Evolutionary conservation across 2,113 vertebrate genomes (phyloP).

Genomic region (Indri indri): DNA sequence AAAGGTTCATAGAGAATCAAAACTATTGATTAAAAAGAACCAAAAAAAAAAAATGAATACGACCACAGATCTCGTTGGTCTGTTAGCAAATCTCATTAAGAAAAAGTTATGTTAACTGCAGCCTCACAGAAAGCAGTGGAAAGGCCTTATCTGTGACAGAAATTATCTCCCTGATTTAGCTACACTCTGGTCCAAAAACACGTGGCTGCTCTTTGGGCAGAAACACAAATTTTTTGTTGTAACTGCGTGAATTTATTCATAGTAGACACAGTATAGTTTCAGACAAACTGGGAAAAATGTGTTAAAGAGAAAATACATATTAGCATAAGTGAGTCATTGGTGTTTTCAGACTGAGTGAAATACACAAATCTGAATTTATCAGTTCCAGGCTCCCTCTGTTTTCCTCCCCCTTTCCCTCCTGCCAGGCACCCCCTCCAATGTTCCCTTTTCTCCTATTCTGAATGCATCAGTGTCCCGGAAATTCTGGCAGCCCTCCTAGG

Average conservation of each 20-base stretch:
- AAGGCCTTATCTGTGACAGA: neutral
- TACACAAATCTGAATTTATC: constrained; percentile 38
- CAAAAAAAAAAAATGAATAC: neutral
- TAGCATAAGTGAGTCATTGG: constrained; percentile 53
- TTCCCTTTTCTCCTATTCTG: constrained; percentile 73
- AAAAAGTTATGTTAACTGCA: neutral
- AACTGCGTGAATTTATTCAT: constrained; percentile 54
- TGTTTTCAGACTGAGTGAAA: constrained; percentile 57
- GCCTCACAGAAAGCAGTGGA: neutral
- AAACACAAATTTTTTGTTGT: constrained; percentile 56
- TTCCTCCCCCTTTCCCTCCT: neutral
- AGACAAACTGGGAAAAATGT: constrained; percentile 50
- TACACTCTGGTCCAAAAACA: neutral
- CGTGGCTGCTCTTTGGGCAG: constrained; percentile 22
- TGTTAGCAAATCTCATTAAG: neutral
- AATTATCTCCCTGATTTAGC: neutral
- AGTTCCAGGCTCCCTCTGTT: neutral
- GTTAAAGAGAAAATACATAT: constrained; percentile 64
- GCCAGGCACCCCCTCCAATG: constrained; percentile 51
- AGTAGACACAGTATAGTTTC: constrained; percentile 39
- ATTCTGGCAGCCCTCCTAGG: constrained; percentile 74
- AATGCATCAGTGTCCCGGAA: constrained; percentile 71
- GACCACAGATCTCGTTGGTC: neutral
- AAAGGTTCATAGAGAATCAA: neutral
- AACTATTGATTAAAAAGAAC: neutral